Conservation (phyloP, 2,113 vertebrate genomes). For the Urocynchramus pylzowi region DNA sequence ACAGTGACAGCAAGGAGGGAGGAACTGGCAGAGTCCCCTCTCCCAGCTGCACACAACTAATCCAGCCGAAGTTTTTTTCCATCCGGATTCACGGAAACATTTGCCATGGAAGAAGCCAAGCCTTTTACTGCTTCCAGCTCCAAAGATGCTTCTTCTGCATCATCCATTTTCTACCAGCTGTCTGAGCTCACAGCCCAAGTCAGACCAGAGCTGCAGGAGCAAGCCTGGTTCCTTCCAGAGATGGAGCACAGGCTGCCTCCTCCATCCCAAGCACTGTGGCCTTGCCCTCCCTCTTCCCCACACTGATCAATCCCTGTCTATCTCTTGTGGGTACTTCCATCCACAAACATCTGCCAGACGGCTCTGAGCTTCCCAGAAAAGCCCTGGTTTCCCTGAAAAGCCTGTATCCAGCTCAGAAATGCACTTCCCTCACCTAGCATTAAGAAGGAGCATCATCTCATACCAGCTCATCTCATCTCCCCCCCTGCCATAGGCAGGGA, state of each 20-base stretch:
- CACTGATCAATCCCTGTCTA: neutral
- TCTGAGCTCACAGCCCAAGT: neutral
- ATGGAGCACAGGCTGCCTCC: neutral
- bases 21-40: neutral
- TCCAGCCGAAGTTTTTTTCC: neutral
- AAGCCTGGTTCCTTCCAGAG: neutral
- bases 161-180: neutral
- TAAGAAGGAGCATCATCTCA: neutral
- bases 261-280: neutral
- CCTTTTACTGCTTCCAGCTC: neutral
- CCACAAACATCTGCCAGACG: neutral
- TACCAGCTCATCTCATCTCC: neutral
- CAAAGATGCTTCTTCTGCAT: neutral
- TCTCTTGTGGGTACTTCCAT: neutral
- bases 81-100: neutral
- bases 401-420: neutral
- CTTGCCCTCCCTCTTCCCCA: neutral
- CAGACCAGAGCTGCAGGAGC: neutral
- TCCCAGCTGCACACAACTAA: slow-evolving; percentile 1
- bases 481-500: neutral
- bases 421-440: neutral
- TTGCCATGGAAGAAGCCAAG: neutral
- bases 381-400: neutral
- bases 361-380: neutral
- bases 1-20: neutral